Conservation (phyloP, 2,113 vertebrate species). For the Solea senegalensis region DNA sequence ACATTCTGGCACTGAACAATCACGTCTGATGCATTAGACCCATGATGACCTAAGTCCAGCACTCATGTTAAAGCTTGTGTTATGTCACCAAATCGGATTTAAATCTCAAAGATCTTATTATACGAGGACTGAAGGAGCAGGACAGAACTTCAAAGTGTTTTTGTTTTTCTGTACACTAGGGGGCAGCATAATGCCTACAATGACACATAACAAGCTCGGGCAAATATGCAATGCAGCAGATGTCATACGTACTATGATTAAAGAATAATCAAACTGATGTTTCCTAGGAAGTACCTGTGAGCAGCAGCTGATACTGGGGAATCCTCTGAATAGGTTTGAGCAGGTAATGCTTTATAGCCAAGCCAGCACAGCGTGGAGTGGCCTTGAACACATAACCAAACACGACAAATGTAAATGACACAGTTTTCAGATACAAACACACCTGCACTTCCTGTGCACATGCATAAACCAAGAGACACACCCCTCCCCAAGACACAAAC, state of each 20-base stretch:
- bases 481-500: constrained; percentile 1
- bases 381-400: constrained; percentile 78
- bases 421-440: constrained; percentile 3
- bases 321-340: constrained; percentile 98
- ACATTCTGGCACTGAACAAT: constrained; percentile 34
- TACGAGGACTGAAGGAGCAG: constrained; percentile 7
- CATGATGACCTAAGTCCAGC: constrained; percentile 33
- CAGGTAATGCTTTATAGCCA: constrained; percentile 95
- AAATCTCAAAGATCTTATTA: constrained; percentile 50
- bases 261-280: neutral
- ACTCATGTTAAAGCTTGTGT: constrained; percentile 49
- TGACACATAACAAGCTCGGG: neutral
- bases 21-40: constrained; percentile 25
- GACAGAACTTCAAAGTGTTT: neutral
- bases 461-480: constrained; percentile 9
- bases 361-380: constrained; percentile 90
- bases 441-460: too few species aligned
- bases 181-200: constrained; percentile 45
- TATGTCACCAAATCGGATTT: constrained; percentile 66
- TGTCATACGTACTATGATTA: neutral
- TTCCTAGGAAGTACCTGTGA: constrained; percentile 85
- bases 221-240: neutral
- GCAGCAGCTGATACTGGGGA: constrained; percentile 93
- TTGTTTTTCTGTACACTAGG: constrained; percentile 45
- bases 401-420: neutral